Evolutionary conservation across 2,113 vertebrate genomes (phyloP).

Genomic region (Tautogolabrus adspersus): DNA sequence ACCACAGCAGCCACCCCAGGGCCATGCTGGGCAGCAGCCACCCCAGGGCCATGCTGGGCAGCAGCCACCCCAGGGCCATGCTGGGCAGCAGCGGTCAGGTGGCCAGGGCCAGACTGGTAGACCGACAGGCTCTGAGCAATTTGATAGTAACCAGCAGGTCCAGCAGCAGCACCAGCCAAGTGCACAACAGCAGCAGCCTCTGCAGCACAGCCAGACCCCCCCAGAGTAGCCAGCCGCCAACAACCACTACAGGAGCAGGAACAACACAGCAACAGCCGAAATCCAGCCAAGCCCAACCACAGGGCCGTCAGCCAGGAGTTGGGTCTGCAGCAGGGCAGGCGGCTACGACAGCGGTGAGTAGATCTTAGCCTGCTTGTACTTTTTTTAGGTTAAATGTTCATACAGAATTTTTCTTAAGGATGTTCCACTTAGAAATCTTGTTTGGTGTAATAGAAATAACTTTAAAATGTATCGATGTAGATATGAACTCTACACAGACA

Average conservation of each 20-base stretch:
- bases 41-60: conserved; percentile 74
- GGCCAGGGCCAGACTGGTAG: too few relatives aligned
- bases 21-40: conserved; percentile 66
- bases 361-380: neutral
- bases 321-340: conserved; percentile 76
- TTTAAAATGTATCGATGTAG: too few relatives aligned
- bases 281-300: conserved; percentile 75
- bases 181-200: conserved; percentile 64
- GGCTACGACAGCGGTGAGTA: conserved; percentile 83
- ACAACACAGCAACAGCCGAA: conserved; percentile 74
- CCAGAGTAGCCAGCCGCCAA: conserved; percentile 66
- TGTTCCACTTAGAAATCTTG: too few relatives aligned
- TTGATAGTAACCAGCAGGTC: too few relatives aligned
- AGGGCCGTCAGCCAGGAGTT: conserved; percentile 73
- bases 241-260: conserved; percentile 56
- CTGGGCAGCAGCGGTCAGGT: conserved; percentile 55
- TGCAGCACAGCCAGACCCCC: conserved; percentile 62
- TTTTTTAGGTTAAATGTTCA: neutral
- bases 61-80: conserved; percentile 67
- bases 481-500: neutral
- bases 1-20: conserved; percentile 77
- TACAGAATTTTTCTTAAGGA: neutral
- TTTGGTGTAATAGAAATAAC: too few relatives aligned
- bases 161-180: conserved; percentile 59
- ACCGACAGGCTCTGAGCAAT: too few relatives aligned